phyloP scores from a whole-genome alignment of 1,140 invertebrate species.

The Augochlora pura region DNA sequence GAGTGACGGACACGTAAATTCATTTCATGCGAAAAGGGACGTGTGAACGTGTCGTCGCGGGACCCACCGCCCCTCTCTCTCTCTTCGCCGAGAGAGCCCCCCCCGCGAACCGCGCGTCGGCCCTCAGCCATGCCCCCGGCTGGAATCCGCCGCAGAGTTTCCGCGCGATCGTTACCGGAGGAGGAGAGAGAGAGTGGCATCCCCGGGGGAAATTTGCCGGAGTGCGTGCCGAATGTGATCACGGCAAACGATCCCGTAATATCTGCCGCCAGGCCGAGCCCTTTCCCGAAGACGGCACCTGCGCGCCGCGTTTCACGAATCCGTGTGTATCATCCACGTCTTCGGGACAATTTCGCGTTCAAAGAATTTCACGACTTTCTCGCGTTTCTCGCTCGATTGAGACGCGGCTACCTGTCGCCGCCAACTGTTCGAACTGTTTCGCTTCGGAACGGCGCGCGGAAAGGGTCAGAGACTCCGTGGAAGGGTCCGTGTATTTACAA shows the following conservation, averaged over 20 bases:
- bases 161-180: conserved; percentile 53
- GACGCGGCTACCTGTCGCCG: no score
- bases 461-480: no score
- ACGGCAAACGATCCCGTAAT: conserved; percentile 58
- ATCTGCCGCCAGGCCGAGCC: conserved; percentile 35
- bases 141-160: conserved; percentile 56
- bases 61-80: conserved; percentile 1
- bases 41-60: conserved; percentile 30
- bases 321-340: no score
- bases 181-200: conserved; percentile 22
- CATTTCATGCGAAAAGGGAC: conserved; percentile 25
- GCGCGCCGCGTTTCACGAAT: not conserved
- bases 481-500: no score
- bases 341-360: not conserved
- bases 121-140: conserved; percentile 1
- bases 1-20: conserved; percentile 17
- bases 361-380: no score
- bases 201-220: conserved; percentile 61
- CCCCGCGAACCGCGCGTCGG: not conserved
- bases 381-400: no score
- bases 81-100: conserved; percentile 4
- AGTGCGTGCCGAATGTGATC: conserved; percentile 65
- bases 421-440: no score
- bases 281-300: conserved; percentile 14
- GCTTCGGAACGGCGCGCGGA: no score